phyloP scores from a whole-genome alignment of 2,797 vertebrate genomes.

The Margarornis squamiger region DNA sequence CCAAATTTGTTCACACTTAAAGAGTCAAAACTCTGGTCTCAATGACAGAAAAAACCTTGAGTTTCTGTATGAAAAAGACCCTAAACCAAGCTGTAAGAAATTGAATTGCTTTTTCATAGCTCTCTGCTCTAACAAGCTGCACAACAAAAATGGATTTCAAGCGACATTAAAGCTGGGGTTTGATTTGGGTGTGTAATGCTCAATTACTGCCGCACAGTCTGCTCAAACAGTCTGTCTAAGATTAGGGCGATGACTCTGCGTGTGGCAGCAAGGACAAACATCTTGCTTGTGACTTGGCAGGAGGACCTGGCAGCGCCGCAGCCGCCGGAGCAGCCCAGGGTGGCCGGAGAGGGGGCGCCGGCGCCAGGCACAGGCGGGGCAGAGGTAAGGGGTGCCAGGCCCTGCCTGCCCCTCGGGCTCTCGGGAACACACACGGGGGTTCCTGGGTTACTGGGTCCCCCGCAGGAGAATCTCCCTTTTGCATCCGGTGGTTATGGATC shows the following conservation, averaged over 20 bases:
- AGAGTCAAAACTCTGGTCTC: background rate
- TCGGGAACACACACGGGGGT: accelerated
- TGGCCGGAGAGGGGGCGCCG: conserved; percentile 26
- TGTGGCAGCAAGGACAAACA: background rate
- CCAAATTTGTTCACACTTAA: background rate
- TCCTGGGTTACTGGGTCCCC: accelerated
- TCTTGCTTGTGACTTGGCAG: conserved; percentile 52
- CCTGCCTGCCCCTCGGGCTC: accelerated
- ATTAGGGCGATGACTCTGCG: background rate
- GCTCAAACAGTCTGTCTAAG: background rate
- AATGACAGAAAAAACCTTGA: background rate
- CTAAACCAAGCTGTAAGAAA: background rate
- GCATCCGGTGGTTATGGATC: background rate
- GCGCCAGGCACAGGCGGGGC: background rate
- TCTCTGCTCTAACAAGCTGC: background rate
- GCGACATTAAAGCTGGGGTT: background rate
- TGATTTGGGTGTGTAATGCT: accelerated
- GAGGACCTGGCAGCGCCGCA: conserved; percentile 57
- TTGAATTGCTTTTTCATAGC: background rate
- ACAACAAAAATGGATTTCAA: background rate
- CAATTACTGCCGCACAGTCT: accelerated
- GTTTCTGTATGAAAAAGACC: background rate
- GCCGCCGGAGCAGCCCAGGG: background rate
- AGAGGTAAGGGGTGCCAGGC: conserved; percentile 49
- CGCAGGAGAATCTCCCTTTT: background rate